Conservation (phyloP, 2,888 invertebrate species). For the Portevinia maculata region DNA sequence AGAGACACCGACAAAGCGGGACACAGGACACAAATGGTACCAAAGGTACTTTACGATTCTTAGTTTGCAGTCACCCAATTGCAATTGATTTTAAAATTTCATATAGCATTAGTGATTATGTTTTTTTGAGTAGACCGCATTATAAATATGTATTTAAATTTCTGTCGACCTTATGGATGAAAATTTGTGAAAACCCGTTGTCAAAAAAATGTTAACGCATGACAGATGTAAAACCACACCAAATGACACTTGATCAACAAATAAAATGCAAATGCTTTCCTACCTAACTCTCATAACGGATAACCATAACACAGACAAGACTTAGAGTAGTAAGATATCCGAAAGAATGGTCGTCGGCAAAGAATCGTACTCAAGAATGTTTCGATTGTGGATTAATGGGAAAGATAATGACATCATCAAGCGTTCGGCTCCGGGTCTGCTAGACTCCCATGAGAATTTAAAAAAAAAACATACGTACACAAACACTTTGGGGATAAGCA, state of each 20-base stretch:
- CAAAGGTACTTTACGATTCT: conserved; percentile 18
- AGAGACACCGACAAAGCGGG: conserved; percentile 36
- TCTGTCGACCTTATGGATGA: conserved; percentile 11
- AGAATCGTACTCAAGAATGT: not conserved
- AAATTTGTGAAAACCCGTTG: conserved; percentile 47
- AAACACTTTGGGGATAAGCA: not conserved
- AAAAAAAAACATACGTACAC: too few species aligned
- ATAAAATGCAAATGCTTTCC: conserved; percentile 28
- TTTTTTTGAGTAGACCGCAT: too few species aligned
- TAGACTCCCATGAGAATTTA: too few species aligned
- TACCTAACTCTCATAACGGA: conserved; percentile 39
- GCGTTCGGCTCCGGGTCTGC: conserved; percentile 8
- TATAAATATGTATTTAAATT: not conserved
- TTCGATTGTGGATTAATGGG: conserved; percentile 31
- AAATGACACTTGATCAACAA: conserved; percentile 41
- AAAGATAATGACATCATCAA: conserved; percentile 61
- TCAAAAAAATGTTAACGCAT: conserved; percentile 26
- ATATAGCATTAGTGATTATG: not conserved
- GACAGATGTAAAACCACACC: not conserved
- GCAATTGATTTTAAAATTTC: not conserved
- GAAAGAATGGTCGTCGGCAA: too few species aligned
- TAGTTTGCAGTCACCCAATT: conserved; percentile 5
- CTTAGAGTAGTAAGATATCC: too few species aligned
- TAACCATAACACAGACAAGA: not conserved
- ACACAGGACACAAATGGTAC: conserved; percentile 4